Evolutionary conservation across 1,140 invertebrate species (phyloP), one percentile per base, ranked within the genome.

Genomic region (Potamilus streckersoni): DNA sequence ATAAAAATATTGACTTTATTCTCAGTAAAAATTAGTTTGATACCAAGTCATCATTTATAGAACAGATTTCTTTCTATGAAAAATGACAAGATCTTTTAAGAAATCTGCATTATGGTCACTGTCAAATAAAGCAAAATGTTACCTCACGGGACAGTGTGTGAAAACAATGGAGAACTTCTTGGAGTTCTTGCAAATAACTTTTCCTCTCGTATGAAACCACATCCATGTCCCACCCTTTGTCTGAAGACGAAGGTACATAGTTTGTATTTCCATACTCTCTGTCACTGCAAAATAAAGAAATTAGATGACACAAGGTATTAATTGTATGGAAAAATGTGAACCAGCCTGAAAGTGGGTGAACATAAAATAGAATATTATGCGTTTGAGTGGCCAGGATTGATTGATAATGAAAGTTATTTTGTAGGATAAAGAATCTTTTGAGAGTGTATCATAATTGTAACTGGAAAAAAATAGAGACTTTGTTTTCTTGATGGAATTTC

Each of bases 131-230:
- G 12, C 20, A 16, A 19, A 13, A 27, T 16, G 20, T 71, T 80
- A 87, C 85, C 84, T 83, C 27, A 87, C 79, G 16, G 85, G 85
- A 73, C 82, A 85, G 68, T 87, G 85, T 23, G 85, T 82, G 71
- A 85, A 87, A 12, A 85, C 82, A 12, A 87, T 83, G 49, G 85
- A 85, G 73, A 85, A 85, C 63, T 85, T 87, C 79, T 85, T 87
- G 31, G 83, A 82, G 64, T 87, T 85, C 74, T 85, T 87, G 64
- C 76, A 76, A 71, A 85, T 80, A 31, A 85, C 82, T 64, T 85
- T 85, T 23, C 85, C 83, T 58, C 82, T 78, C 58, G 75, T 83
- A 65, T 83, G 82, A 3, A 87, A 56, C 85, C 85, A 87, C 12
- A 81, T 65, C 81, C 83, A 85, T 15, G 56, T 61, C 17, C 80